A percentile compares a stretch with the other conserved stretches of the same genome.
These are phyloP conservation scores for Flabesymbios commensalis DNA, from an alignment of 2,888 invertebrate species.

Conservation along the genomic window DNA sequence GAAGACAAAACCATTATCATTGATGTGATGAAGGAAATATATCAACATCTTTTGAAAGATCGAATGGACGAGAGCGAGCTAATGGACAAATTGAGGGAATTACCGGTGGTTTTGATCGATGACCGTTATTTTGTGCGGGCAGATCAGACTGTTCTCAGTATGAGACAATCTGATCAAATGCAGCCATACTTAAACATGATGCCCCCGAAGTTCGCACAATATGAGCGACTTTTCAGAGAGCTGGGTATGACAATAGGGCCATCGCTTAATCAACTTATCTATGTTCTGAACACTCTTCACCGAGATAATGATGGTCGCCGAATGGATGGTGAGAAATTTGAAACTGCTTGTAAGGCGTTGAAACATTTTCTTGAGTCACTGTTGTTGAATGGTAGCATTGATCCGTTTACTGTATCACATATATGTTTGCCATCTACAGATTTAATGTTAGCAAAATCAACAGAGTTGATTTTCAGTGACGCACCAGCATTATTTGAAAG, in stretches of 20 bases:
- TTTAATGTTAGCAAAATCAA: slow-evolving; percentile 18
- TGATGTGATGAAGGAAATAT: slow-evolving; percentile 20
- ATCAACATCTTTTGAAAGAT: slow-evolving; percentile 17
- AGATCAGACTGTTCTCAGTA: slow-evolving; percentile 28
- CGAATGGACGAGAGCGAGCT: slow-evolving; percentile 9
- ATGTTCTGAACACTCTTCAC: slow-evolving; percentile 31
- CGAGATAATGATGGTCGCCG: slow-evolving; percentile 8
- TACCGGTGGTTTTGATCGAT: slow-evolving; percentile 26
- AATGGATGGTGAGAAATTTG: slow-evolving; percentile 33
- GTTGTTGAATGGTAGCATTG: slow-evolving; percentile 7
- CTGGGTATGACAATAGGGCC: slow-evolving; percentile 35
- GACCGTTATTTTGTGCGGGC: slow-evolving; percentile 29
- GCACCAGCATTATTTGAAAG: slow-evolving; percentile 32
- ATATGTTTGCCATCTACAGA: slow-evolving; percentile 28
- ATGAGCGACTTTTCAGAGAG: slow-evolving; percentile 32
- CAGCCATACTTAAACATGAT: slow-evolving; percentile 36
- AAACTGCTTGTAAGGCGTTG: slow-evolving; percentile 28
- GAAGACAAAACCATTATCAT: too few relatives aligned
- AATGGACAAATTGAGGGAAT: too few relatives aligned
- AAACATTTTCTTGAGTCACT: slow-evolving; percentile 23
- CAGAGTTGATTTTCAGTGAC: slow-evolving; percentile 29
- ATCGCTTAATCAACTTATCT: slow-evolving; percentile 33
- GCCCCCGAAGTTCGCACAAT: slow-evolving; percentile 34
- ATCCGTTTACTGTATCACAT: neutral
- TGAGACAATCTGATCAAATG: slow-evolving; percentile 33